Evolutionary conservation across 2,113 vertebrate species (phyloP).

Genomic region (Rhinolophus ferrumequinum): DNA sequence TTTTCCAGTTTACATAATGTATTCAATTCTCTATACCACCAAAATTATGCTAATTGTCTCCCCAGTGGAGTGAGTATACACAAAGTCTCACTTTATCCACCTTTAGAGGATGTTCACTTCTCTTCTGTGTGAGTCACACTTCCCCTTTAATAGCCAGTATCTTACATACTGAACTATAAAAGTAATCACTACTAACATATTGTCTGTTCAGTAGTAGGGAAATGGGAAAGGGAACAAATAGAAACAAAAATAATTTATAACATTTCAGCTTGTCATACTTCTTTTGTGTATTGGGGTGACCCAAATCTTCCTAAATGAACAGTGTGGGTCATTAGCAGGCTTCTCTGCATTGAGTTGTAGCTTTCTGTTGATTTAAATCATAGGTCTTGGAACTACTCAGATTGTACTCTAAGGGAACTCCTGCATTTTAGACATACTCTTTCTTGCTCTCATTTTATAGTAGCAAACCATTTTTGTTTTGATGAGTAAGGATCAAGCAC

Average conservation of each 20-base stretch:
- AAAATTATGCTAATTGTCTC: neutral
- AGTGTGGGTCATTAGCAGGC: neutral
- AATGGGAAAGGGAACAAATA: neutral
- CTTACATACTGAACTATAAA: constrained; percentile 21
- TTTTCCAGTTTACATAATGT: neutral
- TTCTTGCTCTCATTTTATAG: neutral
- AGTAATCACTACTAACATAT: neutral
- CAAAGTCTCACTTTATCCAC: neutral
- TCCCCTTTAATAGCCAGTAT: neutral
- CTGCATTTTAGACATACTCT: neutral
- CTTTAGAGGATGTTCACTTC: neutral
- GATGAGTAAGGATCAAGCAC: neutral
- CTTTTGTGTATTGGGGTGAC: neutral
- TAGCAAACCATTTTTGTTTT: constrained; percentile 2
- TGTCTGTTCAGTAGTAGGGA: neutral
- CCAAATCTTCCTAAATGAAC: neutral
- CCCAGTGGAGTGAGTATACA: neutral
- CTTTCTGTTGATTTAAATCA: constrained; percentile 22
- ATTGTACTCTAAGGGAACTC: neutral
- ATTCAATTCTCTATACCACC: neutral
- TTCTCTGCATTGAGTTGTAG: neutral
- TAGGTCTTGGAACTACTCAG: neutral
- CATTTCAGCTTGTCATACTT: neutral
- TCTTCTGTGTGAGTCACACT: neutral
- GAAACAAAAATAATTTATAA: constrained; percentile 26